Evolutionary conservation across 1,140 invertebrate genomes (phyloP).

Genomic region (Heliconius hermathena): DNA sequence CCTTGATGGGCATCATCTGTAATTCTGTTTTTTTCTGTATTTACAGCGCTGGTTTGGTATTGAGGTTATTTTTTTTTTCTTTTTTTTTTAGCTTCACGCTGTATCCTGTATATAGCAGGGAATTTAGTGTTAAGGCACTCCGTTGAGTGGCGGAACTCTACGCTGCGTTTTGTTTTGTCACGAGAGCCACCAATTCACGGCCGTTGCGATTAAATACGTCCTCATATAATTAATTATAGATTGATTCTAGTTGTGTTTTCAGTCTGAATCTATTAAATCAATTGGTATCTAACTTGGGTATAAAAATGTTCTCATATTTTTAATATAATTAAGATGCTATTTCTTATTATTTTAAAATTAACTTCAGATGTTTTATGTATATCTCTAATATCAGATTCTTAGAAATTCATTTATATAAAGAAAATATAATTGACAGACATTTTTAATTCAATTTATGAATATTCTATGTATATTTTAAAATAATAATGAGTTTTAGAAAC

Average conservation of each 20-base stretch:
- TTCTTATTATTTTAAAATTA: background rate
- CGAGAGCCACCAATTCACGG: no score
- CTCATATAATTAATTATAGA: no score
- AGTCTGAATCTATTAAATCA: no score
- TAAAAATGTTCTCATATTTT: no score
- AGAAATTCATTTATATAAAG: background rate
- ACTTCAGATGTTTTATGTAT: background rate
- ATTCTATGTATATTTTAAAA: slow-evolving; percentile 2
- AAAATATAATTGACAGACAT: background rate
- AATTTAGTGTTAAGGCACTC: no score
- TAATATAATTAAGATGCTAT: background rate
- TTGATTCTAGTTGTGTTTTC: no score
- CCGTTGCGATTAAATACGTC: no score
- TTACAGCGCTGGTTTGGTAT: background rate
- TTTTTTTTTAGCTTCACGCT: no score
- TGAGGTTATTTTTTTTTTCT: background rate
- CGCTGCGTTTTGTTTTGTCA: no score
- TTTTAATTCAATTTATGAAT: background rate
- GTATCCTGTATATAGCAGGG: no score
- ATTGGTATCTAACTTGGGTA: no score
- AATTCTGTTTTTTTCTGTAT: background rate
- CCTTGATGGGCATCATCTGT: slow-evolving; percentile 30
- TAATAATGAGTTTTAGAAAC: background rate
- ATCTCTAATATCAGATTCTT: background rate
- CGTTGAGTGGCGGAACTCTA: no score